Evolutionary conservation across 1,140 invertebrate genomes (phyloP), one percentile per base, ranked within the genome.

Genomic region (Papilio aristodemus): DNA sequence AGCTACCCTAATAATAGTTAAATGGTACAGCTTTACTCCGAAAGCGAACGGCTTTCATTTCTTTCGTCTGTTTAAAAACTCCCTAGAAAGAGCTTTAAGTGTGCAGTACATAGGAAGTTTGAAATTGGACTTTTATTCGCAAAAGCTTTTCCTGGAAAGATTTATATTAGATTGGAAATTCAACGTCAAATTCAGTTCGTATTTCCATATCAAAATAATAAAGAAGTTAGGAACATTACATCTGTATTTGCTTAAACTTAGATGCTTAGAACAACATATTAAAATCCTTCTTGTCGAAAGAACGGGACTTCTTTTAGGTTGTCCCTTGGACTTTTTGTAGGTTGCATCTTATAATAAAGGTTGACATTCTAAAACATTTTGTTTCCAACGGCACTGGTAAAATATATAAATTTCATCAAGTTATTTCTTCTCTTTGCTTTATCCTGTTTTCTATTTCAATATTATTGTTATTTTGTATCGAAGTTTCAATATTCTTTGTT

Each of bases 111-210:
- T 64, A 59, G 60, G 63, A 66, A 62, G 50, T 59, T 69, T 69
- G 38, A 43, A 72, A 62, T 71, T 39, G 19, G 43, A 71, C 66
- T 69, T 69, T 59, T 72, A 69, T 69, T 69, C 60, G 25, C 17
- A 43, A 37, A 54, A 38, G 63, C 57, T 69, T 68, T 72, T 50
- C 41, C 41, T 25, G 11, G 63, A 46, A n/a, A 46, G 63, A 66
- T 50, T 50, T 46, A 46, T 36, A 37, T 66, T 66, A 66, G 41
- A 66, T 66, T 66, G 41, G 63, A 66, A 50, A 66, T 37, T 66
- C 63, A 66, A 32, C 14, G 60, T 64, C 38, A 64, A 64, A 63
- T 63, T 41, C 39, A 64, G 13, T 38, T 25, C 4, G 10, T 25
- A 41, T 43, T 64, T 64, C 14, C 22, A 64, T 43, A 64, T 19